Evolutionary conservation across 2,113 vertebrate genomes (phyloP).

Genomic region (Mandrillus leucophaeus): DNA sequence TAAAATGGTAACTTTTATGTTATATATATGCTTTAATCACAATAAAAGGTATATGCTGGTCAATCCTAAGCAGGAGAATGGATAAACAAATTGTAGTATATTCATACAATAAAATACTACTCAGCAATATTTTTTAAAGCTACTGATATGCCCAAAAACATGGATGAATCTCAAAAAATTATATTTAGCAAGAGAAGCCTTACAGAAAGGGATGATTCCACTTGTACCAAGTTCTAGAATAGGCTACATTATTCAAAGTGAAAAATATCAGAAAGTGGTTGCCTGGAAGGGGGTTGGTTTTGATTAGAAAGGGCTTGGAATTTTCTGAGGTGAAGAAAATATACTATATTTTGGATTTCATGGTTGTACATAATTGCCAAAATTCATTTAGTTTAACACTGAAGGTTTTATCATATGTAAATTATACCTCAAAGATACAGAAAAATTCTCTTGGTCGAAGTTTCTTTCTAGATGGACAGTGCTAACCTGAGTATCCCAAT

Average conservation of each 20-base stretch:
- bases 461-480: not conserved
- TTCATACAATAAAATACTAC: not conserved
- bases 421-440: not conserved
- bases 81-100: not conserved
- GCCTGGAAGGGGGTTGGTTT: not conserved
- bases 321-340: not conserved
- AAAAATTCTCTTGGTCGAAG: not conserved
- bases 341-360: not conserved
- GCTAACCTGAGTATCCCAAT: not conserved
- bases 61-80: not conserved
- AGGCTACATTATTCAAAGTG: not conserved
- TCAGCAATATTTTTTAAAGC: not conserved
- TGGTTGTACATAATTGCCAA: not conserved
- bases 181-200: not conserved
- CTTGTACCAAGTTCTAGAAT: not conserved
- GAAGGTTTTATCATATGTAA: not conserved
- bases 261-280: not conserved
- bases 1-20: not conserved
- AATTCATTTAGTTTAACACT: not conserved
- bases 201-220: not conserved
- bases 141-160: not conserved
- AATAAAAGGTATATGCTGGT: not conserved
- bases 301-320: not conserved
- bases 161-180: not conserved
- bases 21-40: not conserved